Percentiles rank a stretch among this genome's conserved stretches.
These are phyloP conservation scores for Gallinago solitaria DNA, from an alignment of 2,797 vertebrate genomes.

Conservation along the genomic window DNA sequence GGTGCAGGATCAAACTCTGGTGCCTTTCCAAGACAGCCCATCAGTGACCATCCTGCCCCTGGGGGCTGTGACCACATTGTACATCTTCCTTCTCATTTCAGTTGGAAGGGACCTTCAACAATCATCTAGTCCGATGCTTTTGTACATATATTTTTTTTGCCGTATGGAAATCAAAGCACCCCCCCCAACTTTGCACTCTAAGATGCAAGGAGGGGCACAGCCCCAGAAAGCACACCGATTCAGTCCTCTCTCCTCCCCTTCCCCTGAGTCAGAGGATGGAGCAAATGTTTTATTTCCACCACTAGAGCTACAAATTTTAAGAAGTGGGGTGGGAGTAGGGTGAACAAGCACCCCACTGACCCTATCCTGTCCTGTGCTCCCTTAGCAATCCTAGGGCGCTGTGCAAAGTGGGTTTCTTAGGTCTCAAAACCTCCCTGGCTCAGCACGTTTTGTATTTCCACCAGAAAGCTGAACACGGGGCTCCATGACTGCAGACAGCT, in stretches of 20 bases:
- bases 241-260: neutral
- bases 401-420: neutral
- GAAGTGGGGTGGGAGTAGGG: neutral
- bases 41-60: neutral
- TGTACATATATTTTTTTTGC: neutral
- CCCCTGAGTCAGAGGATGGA: neutral
- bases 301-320: neutral
- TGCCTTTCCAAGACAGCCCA: neutral
- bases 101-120: neutral
- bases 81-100: neutral
- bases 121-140: neutral
- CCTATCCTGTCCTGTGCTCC: neutral
- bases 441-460: neutral
- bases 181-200: no score
- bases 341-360: neutral
- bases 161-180: neutral
- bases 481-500: neutral
- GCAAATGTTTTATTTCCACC: neutral
- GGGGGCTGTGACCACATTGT: neutral
- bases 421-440: neutral
- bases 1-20: neutral
- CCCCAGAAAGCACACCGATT: neutral
- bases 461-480: neutral
- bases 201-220: neutral
- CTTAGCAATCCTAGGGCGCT: neutral